Percentiles rank a stretch among this genome's conserved stretches.
These are phyloP conservation scores for Gambusia holbrooki DNA, from an alignment of 2,113 vertebrate genomes.

Conservation along the genomic window DNA sequence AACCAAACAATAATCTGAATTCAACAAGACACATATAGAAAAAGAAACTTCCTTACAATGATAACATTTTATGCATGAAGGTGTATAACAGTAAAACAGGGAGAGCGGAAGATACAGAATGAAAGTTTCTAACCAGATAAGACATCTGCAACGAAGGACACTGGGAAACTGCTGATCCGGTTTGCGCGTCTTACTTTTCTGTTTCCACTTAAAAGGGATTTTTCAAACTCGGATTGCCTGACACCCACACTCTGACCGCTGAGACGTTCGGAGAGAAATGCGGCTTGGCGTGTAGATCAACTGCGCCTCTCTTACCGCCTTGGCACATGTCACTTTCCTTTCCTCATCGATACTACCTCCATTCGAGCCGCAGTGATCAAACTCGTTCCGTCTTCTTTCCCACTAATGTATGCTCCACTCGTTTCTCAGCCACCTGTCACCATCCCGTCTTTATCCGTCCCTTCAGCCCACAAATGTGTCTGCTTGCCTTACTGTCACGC, in stretches of 20 bases:
- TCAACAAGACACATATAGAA: too few species aligned
- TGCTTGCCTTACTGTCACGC: background rate
- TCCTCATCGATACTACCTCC: background rate
- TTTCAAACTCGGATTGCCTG: background rate
- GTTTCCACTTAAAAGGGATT: background rate
- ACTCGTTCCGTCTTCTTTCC: background rate
- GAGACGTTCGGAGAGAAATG: background rate
- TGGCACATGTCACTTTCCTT: background rate
- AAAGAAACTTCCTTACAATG: background rate
- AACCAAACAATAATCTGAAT: too few species aligned
- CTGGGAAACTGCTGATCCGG: too few species aligned
- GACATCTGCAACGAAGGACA: too few species aligned
- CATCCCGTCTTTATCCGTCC: background rate
- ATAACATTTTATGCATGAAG: background rate
- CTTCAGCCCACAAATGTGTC: background rate
- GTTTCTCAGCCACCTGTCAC: background rate
- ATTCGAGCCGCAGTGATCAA: background rate
- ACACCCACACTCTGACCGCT: background rate
- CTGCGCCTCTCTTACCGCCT: background rate
- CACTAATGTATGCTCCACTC: background rate
- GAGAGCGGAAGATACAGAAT: too few species aligned
- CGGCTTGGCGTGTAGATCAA: background rate
- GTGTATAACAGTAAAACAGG: background rate
- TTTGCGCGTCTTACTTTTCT: background rate
- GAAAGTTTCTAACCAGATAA: too few species aligned